phyloP scores from a whole-genome alignment of 2,113 vertebrate species.

The Romanogobio albipinnatus region DNA sequence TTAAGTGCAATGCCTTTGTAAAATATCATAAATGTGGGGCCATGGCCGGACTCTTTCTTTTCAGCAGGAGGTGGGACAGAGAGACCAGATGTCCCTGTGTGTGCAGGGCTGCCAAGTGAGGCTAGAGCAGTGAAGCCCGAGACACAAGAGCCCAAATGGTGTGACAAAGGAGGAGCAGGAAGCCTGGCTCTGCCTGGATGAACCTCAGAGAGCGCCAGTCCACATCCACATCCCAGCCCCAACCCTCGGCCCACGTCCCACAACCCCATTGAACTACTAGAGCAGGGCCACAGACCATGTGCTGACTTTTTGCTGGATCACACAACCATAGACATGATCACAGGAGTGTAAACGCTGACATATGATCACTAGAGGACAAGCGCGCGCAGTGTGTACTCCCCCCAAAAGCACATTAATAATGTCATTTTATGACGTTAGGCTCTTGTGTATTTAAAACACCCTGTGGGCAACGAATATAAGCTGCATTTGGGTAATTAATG shows the following conservation, averaged over 20 bases:
- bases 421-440: neutral
- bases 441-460: neutral
- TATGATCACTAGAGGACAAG: slow-evolving; percentile 19
- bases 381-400: neutral
- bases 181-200: slow-evolving; percentile 81
- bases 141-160: slow-evolving; percentile 81
- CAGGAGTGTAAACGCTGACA: slow-evolving; percentile 45
- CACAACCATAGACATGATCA: slow-evolving; percentile 37
- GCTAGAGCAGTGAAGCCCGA: slow-evolving; percentile 72
- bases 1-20: slow-evolving; percentile 20
- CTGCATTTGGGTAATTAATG: slow-evolving; percentile 13
- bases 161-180: slow-evolving; percentile 83
- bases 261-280: slow-evolving; percentile 16
- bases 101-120: slow-evolving; percentile 75
- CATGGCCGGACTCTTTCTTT: slow-evolving; percentile 64
- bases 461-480: neutral
- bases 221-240: slow-evolving; percentile 69
- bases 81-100: slow-evolving; percentile 81
- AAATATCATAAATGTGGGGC: slow-evolving; percentile 40
- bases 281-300: slow-evolving; percentile 45
- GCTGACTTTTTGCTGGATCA: slow-evolving; percentile 48
- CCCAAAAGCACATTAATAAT: neutral
- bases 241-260: slow-evolving; percentile 25
- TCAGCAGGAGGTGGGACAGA: slow-evolving; percentile 75
- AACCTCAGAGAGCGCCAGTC: slow-evolving; percentile 77